Percentiles rank a stretch among this genome's conserved stretches.
phyloP scores from a whole-genome alignment of 2,888 invertebrate species.

The Melinaea marsaeus region DNA sequence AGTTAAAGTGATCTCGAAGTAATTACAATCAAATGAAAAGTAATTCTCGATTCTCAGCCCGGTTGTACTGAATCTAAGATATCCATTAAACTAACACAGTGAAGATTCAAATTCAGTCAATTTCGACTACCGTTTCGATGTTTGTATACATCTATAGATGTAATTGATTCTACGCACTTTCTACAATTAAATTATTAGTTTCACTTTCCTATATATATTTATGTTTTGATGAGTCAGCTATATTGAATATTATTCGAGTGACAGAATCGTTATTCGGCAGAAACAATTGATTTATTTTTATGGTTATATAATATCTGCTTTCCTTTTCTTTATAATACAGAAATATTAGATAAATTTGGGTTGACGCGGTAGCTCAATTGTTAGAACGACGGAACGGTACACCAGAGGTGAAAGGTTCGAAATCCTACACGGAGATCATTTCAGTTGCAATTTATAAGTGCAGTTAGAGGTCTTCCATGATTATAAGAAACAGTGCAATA shows the following conservation, averaged over 20 bases:
- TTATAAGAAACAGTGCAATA: not conserved
- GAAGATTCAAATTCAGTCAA: slow-evolving; percentile 9
- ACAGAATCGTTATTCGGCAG: slow-evolving; percentile 1
- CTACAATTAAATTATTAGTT: slow-evolving; percentile 62
- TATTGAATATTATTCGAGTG: slow-evolving; percentile 3
- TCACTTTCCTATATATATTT: slow-evolving; percentile 64
- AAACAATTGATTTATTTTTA: slow-evolving; percentile 1
- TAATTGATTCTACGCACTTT: slow-evolving; percentile 67
- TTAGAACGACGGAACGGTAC: too few species aligned
- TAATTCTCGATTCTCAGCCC: not conserved
- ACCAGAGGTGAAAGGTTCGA: too few species aligned
- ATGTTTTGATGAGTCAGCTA: slow-evolving; percentile 42
- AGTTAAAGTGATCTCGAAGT: too few species aligned
- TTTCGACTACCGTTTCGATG: slow-evolving; percentile 23
- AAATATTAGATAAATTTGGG: too few species aligned
- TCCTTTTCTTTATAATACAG: not conserved
- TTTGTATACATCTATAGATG: slow-evolving; percentile 36
- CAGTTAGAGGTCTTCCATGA: too few species aligned
- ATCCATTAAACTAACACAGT: not conserved
- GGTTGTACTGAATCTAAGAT: slow-evolving; percentile 1
- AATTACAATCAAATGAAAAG: too few species aligned
- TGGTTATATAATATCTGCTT: not conserved
- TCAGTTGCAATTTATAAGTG: too few species aligned
- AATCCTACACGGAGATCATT: too few species aligned
- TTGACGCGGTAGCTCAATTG: too few species aligned